Percentiles rank a stretch among this genome's conserved stretches.
Evolutionary conservation across 1,140 invertebrate species (phyloP).

Genomic region (Ptiloglossa arizonensis): DNA sequence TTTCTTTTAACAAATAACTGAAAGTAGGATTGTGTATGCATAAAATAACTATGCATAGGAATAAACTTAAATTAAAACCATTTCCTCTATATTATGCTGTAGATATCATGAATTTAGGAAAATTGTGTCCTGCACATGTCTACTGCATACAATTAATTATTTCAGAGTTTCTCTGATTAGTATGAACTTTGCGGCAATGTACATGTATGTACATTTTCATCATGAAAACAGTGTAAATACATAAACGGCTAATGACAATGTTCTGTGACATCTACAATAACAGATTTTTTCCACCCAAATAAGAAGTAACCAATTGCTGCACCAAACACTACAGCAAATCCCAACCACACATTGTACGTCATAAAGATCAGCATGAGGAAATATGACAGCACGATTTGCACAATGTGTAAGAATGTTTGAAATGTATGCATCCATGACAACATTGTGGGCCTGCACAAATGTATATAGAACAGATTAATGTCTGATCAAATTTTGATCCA

Average conservation of each 20-base stretch:
- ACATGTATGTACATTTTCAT: constrained; percentile 35
- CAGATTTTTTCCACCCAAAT: constrained; percentile 95
- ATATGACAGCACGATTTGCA: constrained; percentile 95
- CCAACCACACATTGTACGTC: constrained; percentile 98
- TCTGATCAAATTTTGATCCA: background rate
- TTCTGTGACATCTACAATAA: constrained; percentile 96
- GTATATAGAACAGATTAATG: constrained; percentile 54
- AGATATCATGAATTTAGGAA: constrained; percentile 34
- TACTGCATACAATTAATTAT: constrained; percentile 13
- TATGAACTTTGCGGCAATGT: constrained; percentile 28
- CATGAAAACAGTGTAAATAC: constrained; percentile 27
- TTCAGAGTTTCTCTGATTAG: background rate
- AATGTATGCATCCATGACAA: constrained; percentile 89
- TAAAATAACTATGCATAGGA: constrained; percentile 45
- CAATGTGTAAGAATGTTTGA: constrained; percentile 93
- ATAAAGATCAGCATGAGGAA: constrained; percentile 99
- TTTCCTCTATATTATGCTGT: constrained; percentile 29
- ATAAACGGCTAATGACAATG: constrained; percentile 90
- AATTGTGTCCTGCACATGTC: constrained; percentile 21
- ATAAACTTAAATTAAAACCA: constrained; percentile 39
- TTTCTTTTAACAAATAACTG: constrained; percentile 12
- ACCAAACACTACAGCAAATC: constrained; percentile 93
- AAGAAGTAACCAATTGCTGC: constrained; percentile 95
- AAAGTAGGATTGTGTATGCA: constrained; percentile 22
- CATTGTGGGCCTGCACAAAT: constrained; percentile 88